A percentile compares a stretch with the other conserved stretches of the same genome.
These are phyloP conservation scores for Tiliacea aurago DNA, from an alignment of 2,888 invertebrate genomes.

Conservation along the genomic window DNA sequence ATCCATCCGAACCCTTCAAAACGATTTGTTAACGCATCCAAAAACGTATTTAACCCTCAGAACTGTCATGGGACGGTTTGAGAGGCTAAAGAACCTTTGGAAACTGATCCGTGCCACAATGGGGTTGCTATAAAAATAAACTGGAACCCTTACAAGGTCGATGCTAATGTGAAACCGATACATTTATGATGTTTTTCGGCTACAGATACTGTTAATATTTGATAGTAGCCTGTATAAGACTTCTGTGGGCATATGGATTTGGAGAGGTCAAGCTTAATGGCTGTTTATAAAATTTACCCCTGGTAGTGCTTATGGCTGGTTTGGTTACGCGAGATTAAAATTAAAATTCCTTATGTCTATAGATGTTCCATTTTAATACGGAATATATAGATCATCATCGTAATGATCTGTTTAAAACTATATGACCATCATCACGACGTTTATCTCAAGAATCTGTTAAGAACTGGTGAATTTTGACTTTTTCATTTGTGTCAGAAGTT, in stretches of 20 bases:
- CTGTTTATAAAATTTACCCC: conserved; percentile 1
- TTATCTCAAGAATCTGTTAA: not conserved
- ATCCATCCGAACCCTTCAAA: conserved; percentile 38
- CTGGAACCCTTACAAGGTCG: conserved; percentile 68
- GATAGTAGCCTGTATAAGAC: conserved; percentile 36
- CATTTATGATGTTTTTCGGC: conserved; percentile 51
- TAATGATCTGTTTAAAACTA: not conserved
- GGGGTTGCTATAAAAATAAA: conserved; percentile 71
- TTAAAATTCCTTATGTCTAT: not conserved
- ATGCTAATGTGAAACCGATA: conserved; percentile 71
- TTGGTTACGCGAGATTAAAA: not conserved
- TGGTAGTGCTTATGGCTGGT: not conserved
- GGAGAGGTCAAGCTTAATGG: conserved; percentile 7
- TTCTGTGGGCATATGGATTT: conserved; percentile 17
- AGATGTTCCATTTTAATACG: not conserved
- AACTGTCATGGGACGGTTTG: conserved; percentile 59
- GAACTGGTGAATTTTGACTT: not conserved
- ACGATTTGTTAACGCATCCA: conserved; percentile 56
- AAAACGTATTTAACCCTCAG: conserved; percentile 55
- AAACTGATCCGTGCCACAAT: conserved; percentile 65
- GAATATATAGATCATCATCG: not conserved
- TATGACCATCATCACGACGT: not conserved
- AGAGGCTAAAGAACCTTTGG: conserved; percentile 52
- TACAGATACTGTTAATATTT: conserved; percentile 47
- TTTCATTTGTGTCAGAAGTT: not conserved